phyloP scores from a whole-genome alignment of 1,140 invertebrate species.

The Rhagoletis pomonella region DNA sequence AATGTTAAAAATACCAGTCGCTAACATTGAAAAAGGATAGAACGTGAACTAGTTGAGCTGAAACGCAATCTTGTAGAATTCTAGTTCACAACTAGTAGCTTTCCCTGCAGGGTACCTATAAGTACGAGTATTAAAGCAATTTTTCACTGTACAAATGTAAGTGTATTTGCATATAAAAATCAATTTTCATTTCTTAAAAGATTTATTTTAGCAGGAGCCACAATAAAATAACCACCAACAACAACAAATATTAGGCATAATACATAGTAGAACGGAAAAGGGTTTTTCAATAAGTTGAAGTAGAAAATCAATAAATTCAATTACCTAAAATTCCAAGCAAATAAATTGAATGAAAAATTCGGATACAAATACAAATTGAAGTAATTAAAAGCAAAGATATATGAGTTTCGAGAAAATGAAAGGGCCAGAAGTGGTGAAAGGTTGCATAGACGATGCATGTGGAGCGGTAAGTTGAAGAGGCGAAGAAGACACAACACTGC shows the following conservation, averaged over 20 bases:
- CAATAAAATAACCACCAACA: neutral
- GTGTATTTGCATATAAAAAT: neutral
- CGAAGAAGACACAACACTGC: too few relatives aligned
- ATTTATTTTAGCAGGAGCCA: neutral
- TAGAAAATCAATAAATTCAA: conserved; percentile 44
- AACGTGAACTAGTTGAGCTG: too few relatives aligned
- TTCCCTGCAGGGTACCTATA: too few relatives aligned
- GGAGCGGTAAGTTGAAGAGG: too few relatives aligned
- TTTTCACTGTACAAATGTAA: neutral
- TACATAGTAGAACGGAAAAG: neutral
- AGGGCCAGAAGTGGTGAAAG: too few relatives aligned
- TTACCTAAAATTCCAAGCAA: conserved; percentile 19
- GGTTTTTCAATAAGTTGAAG: conserved; percentile 3
- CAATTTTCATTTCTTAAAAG: neutral
- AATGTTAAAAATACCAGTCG: neutral
- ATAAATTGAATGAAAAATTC: neutral
- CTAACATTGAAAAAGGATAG: neutral
- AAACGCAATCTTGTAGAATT: too few relatives aligned
- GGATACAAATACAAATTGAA: conserved; percentile 31
- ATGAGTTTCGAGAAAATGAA: too few relatives aligned
- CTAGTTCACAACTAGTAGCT: too few relatives aligned
- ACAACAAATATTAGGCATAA: neutral
- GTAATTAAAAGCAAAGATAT: conserved; percentile 16
- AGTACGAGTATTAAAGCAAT: neutral
- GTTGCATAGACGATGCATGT: too few relatives aligned